Evolutionary conservation across 2,113 vertebrate species (phyloP), one percentile per base, ranked within the genome.

Genomic region (Condylura cristata): DNA sequence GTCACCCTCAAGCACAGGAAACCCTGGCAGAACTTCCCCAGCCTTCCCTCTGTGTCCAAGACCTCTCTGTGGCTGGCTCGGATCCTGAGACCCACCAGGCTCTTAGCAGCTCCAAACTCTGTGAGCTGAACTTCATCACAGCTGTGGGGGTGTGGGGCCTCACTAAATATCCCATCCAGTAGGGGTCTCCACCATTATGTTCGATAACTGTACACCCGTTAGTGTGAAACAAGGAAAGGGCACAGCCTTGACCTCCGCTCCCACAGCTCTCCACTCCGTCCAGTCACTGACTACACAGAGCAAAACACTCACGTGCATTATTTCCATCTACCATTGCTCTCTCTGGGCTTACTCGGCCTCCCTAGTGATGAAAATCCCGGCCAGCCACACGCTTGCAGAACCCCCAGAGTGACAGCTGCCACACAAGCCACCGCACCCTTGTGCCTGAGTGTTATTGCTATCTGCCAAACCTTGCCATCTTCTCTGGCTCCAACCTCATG

Each of bases 21-120:
- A 86, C 66, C 82, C 92, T 63, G 65, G 75, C 51, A 46, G 61
- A 93, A 86, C 86, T 93, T 96, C 32, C 63, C 53, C 89, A 95
- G 94, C 44, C 86, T 92, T 75, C 94, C 70, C 60, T 91, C 91
- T 51, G 63, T 81, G 70, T 70, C 37, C 22, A 60, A 86, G 66
- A 16, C 61, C 39, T 83, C 91, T 56, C 41, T n/a, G 22, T 60
- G 56, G 46, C 8, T n/a, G 17, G 34, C 0, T 0, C 17, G 22
- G 65, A 30, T 8, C 37, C 30, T 39, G 28, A 41, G 48, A 61
- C 39, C 34, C 30, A 6, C 28, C 28, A 41, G 22, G 72, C 34
- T 30, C 2, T 65, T n/a, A 44, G 63, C 46, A 80, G 72, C 34
- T 13, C 30, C 30, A 18, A 17, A 37, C 28, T 17, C 80, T 41